Conservation (phyloP, 2,888 invertebrate genomes). For the Lepidochrysops patricia region DNA sequence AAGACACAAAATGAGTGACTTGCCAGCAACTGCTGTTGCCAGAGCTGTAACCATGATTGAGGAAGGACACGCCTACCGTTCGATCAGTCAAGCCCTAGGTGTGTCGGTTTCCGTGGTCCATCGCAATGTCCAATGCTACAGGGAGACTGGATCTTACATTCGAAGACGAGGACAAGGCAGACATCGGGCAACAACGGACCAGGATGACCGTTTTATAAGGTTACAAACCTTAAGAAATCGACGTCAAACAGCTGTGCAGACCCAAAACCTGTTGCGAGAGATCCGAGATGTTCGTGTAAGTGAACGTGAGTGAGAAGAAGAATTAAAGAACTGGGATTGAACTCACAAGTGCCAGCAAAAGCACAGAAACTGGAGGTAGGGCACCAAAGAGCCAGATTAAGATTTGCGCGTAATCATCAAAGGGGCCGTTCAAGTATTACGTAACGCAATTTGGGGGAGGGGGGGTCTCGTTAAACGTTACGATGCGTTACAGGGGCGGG, state of each 20-base stretch:
- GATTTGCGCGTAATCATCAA: not conserved
- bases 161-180: constrained; percentile 18
- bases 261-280: not conserved
- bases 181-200: constrained; percentile 18
- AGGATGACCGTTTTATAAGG: constrained; percentile 15
- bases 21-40: constrained; percentile 17
- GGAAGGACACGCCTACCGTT: constrained; percentile 10
- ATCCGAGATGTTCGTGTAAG: not conserved
- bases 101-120: constrained; percentile 15
- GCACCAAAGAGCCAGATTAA: not conserved
- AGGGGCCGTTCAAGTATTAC: no score
- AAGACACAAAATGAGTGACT: no score
- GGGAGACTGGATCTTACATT: constrained; percentile 18
- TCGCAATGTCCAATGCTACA: constrained; percentile 17
- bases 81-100: not conserved
- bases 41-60: constrained; percentile 19
- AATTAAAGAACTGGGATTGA: not conserved
- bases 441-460: no score
- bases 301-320: not conserved
- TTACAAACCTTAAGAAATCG: not conserved
- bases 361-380: not conserved
- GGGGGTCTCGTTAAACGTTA: no score
- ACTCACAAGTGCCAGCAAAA: not conserved
- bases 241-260: constrained; percentile 6
- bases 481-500: no score